These are phyloP conservation scores for Ochlodes sylvanus DNA, from an alignment of 2,888 invertebrate species.

Conservation along the genomic window DNA sequence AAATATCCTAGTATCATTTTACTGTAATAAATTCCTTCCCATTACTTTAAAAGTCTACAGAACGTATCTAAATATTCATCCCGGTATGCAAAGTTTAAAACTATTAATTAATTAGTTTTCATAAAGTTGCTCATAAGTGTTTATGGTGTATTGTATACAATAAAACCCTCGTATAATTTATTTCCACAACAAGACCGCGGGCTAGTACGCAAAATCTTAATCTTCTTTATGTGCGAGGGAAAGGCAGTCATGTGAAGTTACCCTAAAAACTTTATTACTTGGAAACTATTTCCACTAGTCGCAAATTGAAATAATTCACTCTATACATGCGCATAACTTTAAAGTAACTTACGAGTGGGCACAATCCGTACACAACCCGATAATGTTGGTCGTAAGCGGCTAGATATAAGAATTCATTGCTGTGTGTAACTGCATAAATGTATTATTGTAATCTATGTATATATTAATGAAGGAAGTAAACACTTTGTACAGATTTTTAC, in stretches of 20 bases:
- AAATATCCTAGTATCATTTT: no score
- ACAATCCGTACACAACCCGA: slow-evolving; percentile 52
- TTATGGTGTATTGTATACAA: neutral
- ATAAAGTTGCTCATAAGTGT: neutral
- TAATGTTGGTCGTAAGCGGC: slow-evolving; percentile 44
- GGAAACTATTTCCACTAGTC: slow-evolving; percentile 68
- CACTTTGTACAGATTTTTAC: no score
- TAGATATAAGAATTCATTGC: neutral
- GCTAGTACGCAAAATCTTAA: slow-evolving; percentile 46
- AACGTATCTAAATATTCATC: no score
- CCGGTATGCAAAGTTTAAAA: neutral
- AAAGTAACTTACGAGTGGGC: slow-evolving; percentile 61
- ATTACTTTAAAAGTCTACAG: no score
- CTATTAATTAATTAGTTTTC: slow-evolving; percentile 10
- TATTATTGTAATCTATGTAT: no score
- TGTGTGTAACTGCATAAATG: no score
- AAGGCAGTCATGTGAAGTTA: slow-evolving; percentile 65
- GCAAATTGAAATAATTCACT: slow-evolving; percentile 75
- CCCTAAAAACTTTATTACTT: slow-evolving; percentile 68
- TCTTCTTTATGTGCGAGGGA: slow-evolving; percentile 52
- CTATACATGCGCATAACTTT: slow-evolving; percentile 62
- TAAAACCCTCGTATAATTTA: slow-evolving; percentile 20
- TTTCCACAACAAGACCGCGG: slow-evolving; percentile 30
- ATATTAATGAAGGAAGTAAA: no score
- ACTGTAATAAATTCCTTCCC: no score